Percentiles rank a stretch among this genome's conserved stretches.
These are phyloP conservation scores for Pogonophryne albipinna DNA, from an alignment of 2,797 vertebrate species.

Conservation along the genomic window DNA sequence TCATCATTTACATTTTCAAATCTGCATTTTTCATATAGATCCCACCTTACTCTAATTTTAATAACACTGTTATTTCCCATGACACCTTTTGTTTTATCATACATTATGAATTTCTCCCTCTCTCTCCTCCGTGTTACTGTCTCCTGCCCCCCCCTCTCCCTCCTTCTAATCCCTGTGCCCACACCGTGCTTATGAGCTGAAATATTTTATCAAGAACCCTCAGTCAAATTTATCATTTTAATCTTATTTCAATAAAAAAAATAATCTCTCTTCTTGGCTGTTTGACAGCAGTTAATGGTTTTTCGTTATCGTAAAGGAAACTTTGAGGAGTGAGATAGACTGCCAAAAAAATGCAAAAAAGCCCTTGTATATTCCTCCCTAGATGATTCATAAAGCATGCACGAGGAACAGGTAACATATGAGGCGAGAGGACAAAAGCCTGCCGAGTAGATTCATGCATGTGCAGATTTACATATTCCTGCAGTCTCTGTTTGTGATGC, in stretches of 20 bases:
- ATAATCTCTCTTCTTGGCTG: conserved; percentile 89
- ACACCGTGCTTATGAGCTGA: conserved; percentile 94
- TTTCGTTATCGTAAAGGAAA: conserved; percentile 92
- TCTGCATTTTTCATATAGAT: conserved; percentile 88
- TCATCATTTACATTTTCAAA: conserved; percentile 87
- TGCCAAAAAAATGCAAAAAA: conserved; percentile 83
- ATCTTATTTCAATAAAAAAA: conserved; percentile 98
- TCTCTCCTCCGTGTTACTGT: conserved; percentile 48
- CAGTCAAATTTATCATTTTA: conserved; percentile 94
- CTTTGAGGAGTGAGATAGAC: conserved; percentile 86
- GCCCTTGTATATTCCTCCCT: conserved; percentile 61
- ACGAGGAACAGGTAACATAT: conserved; percentile 70
- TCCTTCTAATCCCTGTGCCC: conserved; percentile 89
- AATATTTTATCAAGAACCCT: conserved; percentile 97
- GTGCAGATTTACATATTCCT: conserved; percentile 58
- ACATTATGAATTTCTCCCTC: conserved; percentile 86
- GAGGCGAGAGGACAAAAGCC: conserved; percentile 66
- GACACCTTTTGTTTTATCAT: conserved; percentile 90
- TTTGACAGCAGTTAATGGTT: conserved; percentile 95
- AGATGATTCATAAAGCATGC: conserved; percentile 84
- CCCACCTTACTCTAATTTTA: conserved; percentile 87
- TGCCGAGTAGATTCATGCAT: conserved; percentile 49
- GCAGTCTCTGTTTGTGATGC: conserved; percentile 39
- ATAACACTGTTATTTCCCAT: conserved; percentile 90
- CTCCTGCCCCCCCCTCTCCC: conserved; percentile 25